Base-by-base conservation (phyloP, 2,797 vertebrate species). In the Sternotherus odoratus region DNA sequence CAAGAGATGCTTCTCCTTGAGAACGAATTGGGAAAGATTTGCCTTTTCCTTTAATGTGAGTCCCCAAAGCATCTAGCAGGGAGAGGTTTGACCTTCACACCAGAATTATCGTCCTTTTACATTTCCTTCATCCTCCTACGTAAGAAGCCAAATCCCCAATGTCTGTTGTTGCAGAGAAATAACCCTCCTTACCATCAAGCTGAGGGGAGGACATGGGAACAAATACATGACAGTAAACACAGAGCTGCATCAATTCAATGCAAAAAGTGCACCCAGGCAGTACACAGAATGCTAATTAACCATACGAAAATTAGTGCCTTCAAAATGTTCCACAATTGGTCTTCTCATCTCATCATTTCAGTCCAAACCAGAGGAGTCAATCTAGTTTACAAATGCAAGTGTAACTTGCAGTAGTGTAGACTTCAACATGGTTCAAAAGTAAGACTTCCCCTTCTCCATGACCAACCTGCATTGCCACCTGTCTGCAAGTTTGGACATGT, bases 191-290 rank as follows among this genome's bases (percentile, higher is more conserved):
- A 86, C 16, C 1, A 50, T 13, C 24, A 81, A 8, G 75, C 28
- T 60, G 57, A 36, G 89, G 33, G 69, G n/a, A 36, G n/a, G 66
- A 23, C 21, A 84, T 84, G 82, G 36, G 53, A 88, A 82, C 46
- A 87, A 92, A 95, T 48, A 80, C 39, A 84, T 82, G 79, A 91
- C 30, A 79, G 21, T 85, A 92, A 93, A 94, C 72, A 92, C 78
- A 89, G 77, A 86, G 46, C 23, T 88, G 75, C 5, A 79, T n/a
- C 75, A 77, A 33, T n/a, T 90, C 54, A 82, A 91, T 4, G 36
- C 46, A 87, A 15, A 69, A 1, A 12, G n/a, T 23, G 90, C 17
- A 74, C 72, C 39, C n/a, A 69, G 88, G 51, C 84, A 77, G 11
- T 39, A 51, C 74, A 85, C 60, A 82, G 88, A 94, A 87, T 79